Percentiles rank a stretch among this genome's conserved stretches.
Evolutionary conservation across 2,113 vertebrate species (phyloP).

Genomic region (Pao palembangensis): DNA sequence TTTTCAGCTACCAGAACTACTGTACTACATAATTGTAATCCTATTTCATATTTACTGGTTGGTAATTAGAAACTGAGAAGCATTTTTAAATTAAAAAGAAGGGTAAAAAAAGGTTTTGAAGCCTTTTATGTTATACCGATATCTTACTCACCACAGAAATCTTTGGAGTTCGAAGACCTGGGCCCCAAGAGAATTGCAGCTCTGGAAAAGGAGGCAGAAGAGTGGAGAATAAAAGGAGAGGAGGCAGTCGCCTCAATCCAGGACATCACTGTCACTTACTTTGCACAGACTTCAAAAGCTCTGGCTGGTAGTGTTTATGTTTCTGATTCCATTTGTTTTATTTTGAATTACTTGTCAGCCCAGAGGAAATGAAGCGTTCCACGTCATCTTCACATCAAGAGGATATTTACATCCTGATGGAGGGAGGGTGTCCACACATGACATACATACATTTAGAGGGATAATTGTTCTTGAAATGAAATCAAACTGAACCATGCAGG

Average conservation of each 20-base stretch:
- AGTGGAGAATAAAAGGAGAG: constrained; percentile 82
- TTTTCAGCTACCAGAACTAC: neutral
- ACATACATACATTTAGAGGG: too few relatives aligned
- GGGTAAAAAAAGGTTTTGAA: neutral
- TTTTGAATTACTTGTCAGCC: neutral
- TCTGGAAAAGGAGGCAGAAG: constrained; percentile 84
- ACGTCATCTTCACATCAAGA: neutral
- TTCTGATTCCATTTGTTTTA: neutral
- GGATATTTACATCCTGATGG: too few relatives aligned
- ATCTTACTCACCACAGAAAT: constrained; percentile 75
- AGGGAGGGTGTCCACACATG: too few relatives aligned
- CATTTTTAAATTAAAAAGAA: neutral
- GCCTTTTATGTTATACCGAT: neutral
- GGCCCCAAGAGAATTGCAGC: constrained; percentile 86
- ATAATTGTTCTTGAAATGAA: too few relatives aligned
- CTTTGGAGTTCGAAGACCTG: constrained; percentile 83
- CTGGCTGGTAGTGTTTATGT: constrained; percentile 78
- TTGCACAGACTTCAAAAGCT: constrained; percentile 85
- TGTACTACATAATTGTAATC: neutral
- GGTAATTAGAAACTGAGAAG: neutral
- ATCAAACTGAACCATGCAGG: too few relatives aligned
- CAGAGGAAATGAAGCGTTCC: neutral
- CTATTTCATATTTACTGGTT: neutral
- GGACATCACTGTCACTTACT: constrained; percentile 92
- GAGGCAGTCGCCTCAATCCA: constrained; percentile 87